phyloP scores from a whole-genome alignment of 2,797 vertebrate genomes.

The Vespertilio murinus region DNA sequence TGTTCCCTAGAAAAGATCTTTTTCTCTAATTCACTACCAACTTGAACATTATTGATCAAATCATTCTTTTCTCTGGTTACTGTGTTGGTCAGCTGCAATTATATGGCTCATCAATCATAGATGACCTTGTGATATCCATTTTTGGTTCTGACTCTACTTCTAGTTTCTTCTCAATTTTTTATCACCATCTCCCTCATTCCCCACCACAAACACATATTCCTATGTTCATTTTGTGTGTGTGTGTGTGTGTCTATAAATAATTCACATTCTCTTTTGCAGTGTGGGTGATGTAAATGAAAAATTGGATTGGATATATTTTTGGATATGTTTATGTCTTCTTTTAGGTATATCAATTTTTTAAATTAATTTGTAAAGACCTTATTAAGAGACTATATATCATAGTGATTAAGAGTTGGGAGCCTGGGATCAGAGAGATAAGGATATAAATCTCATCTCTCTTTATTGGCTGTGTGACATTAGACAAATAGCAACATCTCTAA shows the following conservation, averaged over 20 bases:
- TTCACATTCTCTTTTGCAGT: slow-evolving; percentile 42
- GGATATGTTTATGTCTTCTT: slow-evolving; percentile 17
- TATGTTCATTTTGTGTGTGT: slow-evolving; percentile 33
- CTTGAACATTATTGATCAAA: neutral
- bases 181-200: neutral
- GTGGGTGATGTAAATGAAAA: slow-evolving; percentile 26
- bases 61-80: neutral
- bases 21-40: slow-evolving; percentile 3
- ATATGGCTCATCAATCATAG: neutral
- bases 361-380: slow-evolving; percentile 38
- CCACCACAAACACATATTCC: neutral
- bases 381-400: neutral
- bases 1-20: neutral
- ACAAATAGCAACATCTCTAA: neutral
- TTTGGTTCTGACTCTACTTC: neutral
- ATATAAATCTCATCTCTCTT: neutral
- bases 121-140: neutral
- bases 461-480: neutral
- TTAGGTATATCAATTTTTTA: neutral
- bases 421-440: neutral
- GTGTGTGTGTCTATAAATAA: neutral
- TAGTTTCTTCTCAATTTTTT: neutral
- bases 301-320: neutral
- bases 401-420: slow-evolving; percentile 11
- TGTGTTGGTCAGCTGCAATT: neutral